Conservation (phyloP, 2,113 vertebrate genomes). For the Thomomys bottae region DNA sequence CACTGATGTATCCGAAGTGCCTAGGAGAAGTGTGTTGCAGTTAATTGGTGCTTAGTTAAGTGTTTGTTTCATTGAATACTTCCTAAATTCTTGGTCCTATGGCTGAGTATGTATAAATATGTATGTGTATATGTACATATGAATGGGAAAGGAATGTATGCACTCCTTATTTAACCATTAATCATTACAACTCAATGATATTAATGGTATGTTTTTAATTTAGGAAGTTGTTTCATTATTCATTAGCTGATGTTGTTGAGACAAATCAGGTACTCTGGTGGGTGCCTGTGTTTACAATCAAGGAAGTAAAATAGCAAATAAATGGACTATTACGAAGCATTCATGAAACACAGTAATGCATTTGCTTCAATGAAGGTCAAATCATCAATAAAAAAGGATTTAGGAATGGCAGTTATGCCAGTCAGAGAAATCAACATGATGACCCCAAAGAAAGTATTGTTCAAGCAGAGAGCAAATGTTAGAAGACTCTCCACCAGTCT, state of each 20-base stretch:
- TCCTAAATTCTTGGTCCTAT: background rate
- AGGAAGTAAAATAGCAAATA: background rate
- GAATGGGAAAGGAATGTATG: background rate
- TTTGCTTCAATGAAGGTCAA: too few species aligned
- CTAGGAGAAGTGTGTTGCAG: background rate
- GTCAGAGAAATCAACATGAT: background rate
- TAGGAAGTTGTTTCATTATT: background rate
- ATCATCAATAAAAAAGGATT: background rate
- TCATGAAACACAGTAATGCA: background rate
- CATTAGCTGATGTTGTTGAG: background rate
- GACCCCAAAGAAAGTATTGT: background rate
- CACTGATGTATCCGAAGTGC: background rate
- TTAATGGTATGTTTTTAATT: background rate
- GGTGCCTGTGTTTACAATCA: background rate
- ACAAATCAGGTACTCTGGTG: background rate
- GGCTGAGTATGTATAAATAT: background rate
- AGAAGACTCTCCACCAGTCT: too few species aligned
- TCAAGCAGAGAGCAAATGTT: background rate
- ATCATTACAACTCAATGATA: background rate
- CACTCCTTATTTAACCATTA: background rate
- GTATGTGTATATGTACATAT: background rate
- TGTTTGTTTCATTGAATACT: slow-evolving; percentile 15
- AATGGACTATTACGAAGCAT: background rate
- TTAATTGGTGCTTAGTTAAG: background rate
- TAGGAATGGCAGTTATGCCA: background rate